phyloP scores from a whole-genome alignment of 2,888 invertebrate genomes.

The Latrodectus elegans region DNA sequence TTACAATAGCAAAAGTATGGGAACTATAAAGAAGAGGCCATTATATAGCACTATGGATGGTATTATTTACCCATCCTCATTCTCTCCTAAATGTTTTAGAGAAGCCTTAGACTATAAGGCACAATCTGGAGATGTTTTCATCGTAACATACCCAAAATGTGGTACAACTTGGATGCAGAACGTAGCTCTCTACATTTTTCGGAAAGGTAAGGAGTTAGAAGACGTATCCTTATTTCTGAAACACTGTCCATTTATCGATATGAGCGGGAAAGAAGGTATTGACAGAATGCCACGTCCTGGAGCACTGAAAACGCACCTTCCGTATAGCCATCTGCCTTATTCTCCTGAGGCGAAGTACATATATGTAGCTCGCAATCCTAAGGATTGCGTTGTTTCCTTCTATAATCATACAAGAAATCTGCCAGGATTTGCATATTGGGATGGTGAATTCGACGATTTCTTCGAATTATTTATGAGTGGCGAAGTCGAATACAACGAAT shows the following conservation, averaged over 20 bases:
- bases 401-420: constrained; percentile 73
- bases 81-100: constrained; percentile 37
- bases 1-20: not conserved
- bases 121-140: constrained; percentile 61
- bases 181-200: constrained; percentile 56
- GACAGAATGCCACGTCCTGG: constrained; percentile 60
- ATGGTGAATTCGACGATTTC: constrained; percentile 73
- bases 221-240: constrained; percentile 18
- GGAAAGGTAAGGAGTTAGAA: constrained; percentile 63
- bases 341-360: constrained; percentile 72
- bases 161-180: constrained; percentile 70
- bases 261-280: constrained; percentile 53
- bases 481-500: constrained; percentile 72
- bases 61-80: constrained; percentile 19
- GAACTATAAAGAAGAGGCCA: constrained; percentile 9
- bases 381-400: constrained; percentile 76
- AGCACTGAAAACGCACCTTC: constrained; percentile 72
- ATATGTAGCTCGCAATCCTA: constrained; percentile 76
- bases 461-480: constrained; percentile 75
- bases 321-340: constrained; percentile 66
- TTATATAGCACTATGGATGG: constrained; percentile 38
- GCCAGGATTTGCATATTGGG: constrained; percentile 27
- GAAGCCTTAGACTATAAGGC: constrained; percentile 67
- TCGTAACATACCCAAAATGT: constrained; percentile 70
- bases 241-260: constrained; percentile 61